Percentiles rank a stretch among this genome's conserved stretches.
These are phyloP conservation scores for Chironomus striatipennis DNA, from an alignment of 1,140 invertebrate species.

Conservation along the genomic window DNA sequence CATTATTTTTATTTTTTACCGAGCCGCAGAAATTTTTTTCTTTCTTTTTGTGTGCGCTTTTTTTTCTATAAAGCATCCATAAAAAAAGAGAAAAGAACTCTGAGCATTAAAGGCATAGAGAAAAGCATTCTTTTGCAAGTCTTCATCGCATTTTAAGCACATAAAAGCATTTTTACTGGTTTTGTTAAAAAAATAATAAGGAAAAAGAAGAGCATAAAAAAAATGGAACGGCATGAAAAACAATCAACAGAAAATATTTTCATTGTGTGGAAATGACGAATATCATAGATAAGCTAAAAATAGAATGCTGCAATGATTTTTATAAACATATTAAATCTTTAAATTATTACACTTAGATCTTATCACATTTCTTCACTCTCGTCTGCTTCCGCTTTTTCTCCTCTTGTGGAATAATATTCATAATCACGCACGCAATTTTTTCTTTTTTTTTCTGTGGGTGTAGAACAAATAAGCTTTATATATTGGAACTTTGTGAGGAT, in stretches of 20 bases:
- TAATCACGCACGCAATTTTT: background rate
- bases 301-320: background rate
- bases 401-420: background rate
- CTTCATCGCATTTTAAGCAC: background rate
- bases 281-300: background rate
- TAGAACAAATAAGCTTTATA: no score
- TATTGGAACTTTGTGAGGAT: no score
- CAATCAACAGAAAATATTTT: slow-evolving; percentile 14
- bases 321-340: no score
- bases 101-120: background rate
- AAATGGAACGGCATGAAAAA: slow-evolving; percentile 6
- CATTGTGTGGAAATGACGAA: slow-evolving; percentile 5
- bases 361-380: background rate
- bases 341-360: no score
- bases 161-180: slow-evolving; percentile 10
- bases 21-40: no score
- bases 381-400: background rate
- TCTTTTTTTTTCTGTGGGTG: background rate
- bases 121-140: background rate
- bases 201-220: background rate
- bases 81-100: no score
- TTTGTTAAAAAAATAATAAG: background rate
- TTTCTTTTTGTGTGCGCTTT: no score
- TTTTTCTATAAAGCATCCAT: no score
- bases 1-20: no score